Evolutionary conservation across 2,888 invertebrate species (phyloP), one percentile per base, ranked within the genome.

Genomic region (Chelonus formosanus): DNA sequence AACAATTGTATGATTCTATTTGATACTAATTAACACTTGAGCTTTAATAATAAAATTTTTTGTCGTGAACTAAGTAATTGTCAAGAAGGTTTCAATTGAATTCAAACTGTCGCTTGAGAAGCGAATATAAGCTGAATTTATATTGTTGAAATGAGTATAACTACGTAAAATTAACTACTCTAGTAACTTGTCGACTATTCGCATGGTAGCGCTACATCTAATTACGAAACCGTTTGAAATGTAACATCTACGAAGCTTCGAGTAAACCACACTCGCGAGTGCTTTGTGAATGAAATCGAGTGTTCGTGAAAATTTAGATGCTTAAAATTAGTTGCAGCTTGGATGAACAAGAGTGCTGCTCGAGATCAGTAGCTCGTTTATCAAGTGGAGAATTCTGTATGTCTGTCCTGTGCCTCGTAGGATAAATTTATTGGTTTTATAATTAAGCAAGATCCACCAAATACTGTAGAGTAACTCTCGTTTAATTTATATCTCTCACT

Each of bases 351-450:
- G 47, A 55, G 10, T 63, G 58, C 63, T 67, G 54, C 55, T 67
- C 54, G 44, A 48, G 74, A 77, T 78, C 76, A 76, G 76, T 71
- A 68, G 76, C 77, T 80, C 80, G 77, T 80, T 80, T 79, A 80
- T 81, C 81, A 81, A 75, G 63, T 68, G 65, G 67, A 67, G 78
- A 78, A 80, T 81, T 79, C 74, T 76, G 71, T 72, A 73, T 74
- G 78, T 78, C 78, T 76, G 75, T 75, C 73, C 74, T 70, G 7
- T 57, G 67, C 67, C 62, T 60, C 61, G 59, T 40, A 69, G 74
- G 74, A 79, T 78, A 76, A 77, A 83, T 82, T 81, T 80, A 82
- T 82, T 76, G 80, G 79, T 79, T 81, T 80, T 78, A 80, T 82
- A 83, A 83, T 83, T 82, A 83, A 81, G 78, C 76, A 73, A 45